Evolutionary conservation across 2,888 invertebrate species (phyloP).

Genomic region (Rhamphomyia laevipes): DNA sequence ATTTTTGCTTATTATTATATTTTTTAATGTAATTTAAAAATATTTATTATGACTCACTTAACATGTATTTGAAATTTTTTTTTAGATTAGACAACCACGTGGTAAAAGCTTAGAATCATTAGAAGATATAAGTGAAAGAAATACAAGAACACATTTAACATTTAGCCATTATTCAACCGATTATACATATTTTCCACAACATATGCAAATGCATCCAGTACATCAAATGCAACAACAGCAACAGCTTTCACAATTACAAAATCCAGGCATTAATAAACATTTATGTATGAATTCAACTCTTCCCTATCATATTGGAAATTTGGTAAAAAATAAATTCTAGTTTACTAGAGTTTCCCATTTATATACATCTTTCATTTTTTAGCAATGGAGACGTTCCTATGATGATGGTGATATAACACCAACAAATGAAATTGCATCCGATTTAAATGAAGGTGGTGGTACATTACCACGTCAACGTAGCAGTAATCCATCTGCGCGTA

Average conservation of each 20-base stretch:
- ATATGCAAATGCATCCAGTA: slow-evolving; percentile 12
- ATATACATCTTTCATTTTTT: no score
- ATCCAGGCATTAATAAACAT: slow-evolving; percentile 7
- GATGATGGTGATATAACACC: slow-evolving; percentile 86
- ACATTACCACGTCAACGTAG: slow-evolving; percentile 66
- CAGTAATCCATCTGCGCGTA: slow-evolving; percentile 15
- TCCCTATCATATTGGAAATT: slow-evolving; percentile 27
- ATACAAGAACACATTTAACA: slow-evolving; percentile 38
- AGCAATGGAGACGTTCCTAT: slow-evolving; percentile 66
- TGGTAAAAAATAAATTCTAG: slow-evolving; percentile 20
- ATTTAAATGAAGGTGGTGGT: slow-evolving; percentile 57
- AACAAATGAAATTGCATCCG: slow-evolving; percentile 57
- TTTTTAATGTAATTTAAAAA: background rate
- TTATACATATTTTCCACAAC: slow-evolving; percentile 33
- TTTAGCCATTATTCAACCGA: slow-evolving; percentile 38
- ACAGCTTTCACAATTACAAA: slow-evolving; percentile 19
- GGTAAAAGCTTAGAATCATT: slow-evolving; percentile 78
- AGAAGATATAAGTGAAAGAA: slow-evolving; percentile 62
- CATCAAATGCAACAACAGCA: slow-evolving; percentile 20
- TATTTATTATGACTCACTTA: background rate
- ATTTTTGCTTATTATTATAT: background rate
- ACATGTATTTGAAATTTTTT: background rate
- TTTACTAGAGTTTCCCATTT: background rate
- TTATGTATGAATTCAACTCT: slow-evolving; percentile 18
- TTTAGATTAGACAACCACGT: slow-evolving; percentile 64